Evolutionary conservation across 2,113 vertebrate genomes (phyloP).

Genomic region (Podocnemis expansa): DNA sequence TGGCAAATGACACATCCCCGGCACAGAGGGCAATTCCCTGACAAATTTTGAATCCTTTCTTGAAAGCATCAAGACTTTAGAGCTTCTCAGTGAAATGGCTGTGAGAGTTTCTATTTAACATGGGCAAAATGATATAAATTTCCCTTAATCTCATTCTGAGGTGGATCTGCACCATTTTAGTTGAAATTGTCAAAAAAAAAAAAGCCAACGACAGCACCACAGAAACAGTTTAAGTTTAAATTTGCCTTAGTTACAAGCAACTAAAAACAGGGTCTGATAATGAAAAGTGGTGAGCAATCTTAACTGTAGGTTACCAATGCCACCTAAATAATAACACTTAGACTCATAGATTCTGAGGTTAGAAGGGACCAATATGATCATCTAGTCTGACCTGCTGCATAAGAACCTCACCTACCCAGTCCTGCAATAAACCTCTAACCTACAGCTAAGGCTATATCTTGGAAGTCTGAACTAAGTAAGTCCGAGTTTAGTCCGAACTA

Average conservation of each 20-base stretch:
- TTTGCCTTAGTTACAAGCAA: background rate
- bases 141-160: background rate
- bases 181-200: background rate
- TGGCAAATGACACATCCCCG: background rate
- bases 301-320: background rate
- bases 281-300: background rate
- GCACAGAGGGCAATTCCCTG: background rate
- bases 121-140: background rate
- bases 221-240: background rate
- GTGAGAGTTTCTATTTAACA: no score
- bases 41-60: background rate
- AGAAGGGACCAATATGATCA: no score
- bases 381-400: no score
- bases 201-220: no score
- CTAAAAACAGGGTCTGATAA: background rate
- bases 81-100: background rate
- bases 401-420: no score
- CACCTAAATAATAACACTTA: background rate
- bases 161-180: background rate
- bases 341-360: no score
- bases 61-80: background rate
- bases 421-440: no score
- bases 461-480: no score
- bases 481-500: no score
- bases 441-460: no score